Evolutionary conservation across 2,113 vertebrate genomes (phyloP).

Genomic region (Spermophilus dauricus): DNA sequence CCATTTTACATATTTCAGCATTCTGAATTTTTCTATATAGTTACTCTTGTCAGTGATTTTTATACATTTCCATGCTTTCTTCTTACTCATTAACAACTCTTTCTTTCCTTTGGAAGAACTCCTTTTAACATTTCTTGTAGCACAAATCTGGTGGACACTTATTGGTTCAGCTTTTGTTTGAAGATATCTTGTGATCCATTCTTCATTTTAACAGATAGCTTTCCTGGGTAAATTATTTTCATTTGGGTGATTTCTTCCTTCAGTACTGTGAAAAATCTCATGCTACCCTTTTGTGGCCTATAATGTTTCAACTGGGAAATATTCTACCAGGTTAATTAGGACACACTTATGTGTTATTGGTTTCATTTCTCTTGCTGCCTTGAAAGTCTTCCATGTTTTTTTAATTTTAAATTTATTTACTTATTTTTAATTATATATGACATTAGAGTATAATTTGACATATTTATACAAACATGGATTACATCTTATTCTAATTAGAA

Average conservation of each 20-base stretch:
- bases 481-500: too few species aligned
- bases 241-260: neutral
- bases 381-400: neutral
- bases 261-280: neutral
- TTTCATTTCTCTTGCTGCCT: neutral
- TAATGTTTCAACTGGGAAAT: neutral
- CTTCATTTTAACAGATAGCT: neutral
- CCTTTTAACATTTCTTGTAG: neutral
- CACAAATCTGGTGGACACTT: neutral
- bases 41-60: neutral
- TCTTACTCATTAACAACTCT: neutral
- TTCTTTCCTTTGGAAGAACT: too few species aligned
- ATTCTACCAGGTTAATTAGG: neutral
- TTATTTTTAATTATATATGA: too few species aligned
- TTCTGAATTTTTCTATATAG: neutral
- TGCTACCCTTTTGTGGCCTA: neutral
- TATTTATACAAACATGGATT: too few species aligned
- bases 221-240: neutral
- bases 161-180: neutral
- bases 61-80: neutral
- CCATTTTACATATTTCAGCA: neutral
- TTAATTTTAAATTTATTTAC: too few species aligned
- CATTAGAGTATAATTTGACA: too few species aligned
- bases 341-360: neutral
- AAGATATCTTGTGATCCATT: neutral